Conservation (phyloP, 2,888 invertebrate genomes). For the Andricus quercusramuli region DNA sequence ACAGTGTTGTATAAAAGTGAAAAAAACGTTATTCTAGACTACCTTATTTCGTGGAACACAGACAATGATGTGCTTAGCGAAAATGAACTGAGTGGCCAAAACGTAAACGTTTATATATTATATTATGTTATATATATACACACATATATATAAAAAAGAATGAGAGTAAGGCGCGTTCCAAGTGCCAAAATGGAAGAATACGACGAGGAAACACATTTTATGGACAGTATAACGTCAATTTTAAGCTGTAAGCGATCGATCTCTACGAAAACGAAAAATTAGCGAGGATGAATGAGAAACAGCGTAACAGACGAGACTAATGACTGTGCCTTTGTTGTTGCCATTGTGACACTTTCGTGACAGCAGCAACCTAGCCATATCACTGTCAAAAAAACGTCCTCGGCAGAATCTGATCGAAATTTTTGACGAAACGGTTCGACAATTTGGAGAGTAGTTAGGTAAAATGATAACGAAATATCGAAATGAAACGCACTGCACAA, state of each 20-base stretch:
- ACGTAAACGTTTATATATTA: slow-evolving; percentile 77
- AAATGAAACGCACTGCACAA: slow-evolving; percentile 41
- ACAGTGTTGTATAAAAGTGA: slow-evolving; percentile 74
- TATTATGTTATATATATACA: slow-evolving; percentile 69
- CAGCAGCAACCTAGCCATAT: slow-evolving; percentile 61
- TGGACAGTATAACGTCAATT: slow-evolving; percentile 54
- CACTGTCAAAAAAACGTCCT: slow-evolving; percentile 64
- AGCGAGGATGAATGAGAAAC: slow-evolving; percentile 49
- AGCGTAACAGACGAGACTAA: slow-evolving; percentile 69
- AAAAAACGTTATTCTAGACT: slow-evolving; percentile 70
- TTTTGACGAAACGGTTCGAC: slow-evolving; percentile 47
- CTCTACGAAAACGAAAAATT: slow-evolving; percentile 55
- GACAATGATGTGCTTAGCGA: slow-evolving; percentile 75
- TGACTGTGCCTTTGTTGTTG: slow-evolving; percentile 76
- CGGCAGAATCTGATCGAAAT: slow-evolving; percentile 55
- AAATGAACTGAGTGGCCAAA: slow-evolving; percentile 77
- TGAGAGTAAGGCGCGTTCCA: slow-evolving; percentile 64
- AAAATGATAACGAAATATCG: slow-evolving; percentile 42
- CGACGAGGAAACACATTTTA: slow-evolving; percentile 56
- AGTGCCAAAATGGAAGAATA: slow-evolving; percentile 71
- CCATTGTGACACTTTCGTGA: slow-evolving; percentile 65
- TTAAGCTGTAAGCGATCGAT: slow-evolving; percentile 51
- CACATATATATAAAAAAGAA: slow-evolving; percentile 59
- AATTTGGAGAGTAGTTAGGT: slow-evolving; percentile 60
- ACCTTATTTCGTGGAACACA: slow-evolving; percentile 72